Evolutionary conservation across 2,888 invertebrate species (phyloP).

Genomic region (Amiota minor): DNA sequence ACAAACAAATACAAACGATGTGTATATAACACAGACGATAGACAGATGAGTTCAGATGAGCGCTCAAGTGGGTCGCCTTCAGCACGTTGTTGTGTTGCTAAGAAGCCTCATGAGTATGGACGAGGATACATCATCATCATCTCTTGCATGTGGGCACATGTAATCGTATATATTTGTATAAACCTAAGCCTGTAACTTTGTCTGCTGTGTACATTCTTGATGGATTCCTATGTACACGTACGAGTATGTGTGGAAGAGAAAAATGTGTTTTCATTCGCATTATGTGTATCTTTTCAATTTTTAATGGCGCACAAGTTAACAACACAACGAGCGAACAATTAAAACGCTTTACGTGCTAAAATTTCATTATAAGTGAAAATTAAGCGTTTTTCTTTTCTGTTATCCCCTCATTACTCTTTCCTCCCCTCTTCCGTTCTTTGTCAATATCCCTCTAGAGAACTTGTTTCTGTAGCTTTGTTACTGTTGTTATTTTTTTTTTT

Average conservation of each 20-base stretch:
- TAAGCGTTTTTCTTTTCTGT: background rate
- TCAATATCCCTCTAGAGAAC: constrained; percentile 6
- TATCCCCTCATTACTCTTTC: no score
- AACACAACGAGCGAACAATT: constrained; percentile 24
- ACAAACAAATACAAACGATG: no score
- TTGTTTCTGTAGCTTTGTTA: constrained; percentile 2
- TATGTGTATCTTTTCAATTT: background rate
- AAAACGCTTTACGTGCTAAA: constrained; percentile 25
- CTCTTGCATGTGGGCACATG: no score
- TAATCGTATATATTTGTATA: no score
- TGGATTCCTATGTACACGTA: no score
- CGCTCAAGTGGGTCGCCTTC: constrained; percentile 13
- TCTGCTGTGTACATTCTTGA: no score
- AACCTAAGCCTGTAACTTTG: no score
- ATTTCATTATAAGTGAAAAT: constrained; percentile 26
- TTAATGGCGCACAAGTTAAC: constrained; percentile 7
- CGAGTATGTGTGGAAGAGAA: background rate
- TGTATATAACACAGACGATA: no score
- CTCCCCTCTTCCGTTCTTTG: no score
- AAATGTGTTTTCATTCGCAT: background rate
- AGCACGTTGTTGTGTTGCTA: background rate
- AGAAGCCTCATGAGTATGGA: constrained; percentile 2
- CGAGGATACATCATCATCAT: constrained; percentile 4
- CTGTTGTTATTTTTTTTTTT: background rate
- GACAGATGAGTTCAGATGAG: background rate